These are phyloP conservation scores for Mizuhopecten yessoensis DNA, from an alignment of 1,140 invertebrate genomes.

Conservation along the genomic window DNA sequence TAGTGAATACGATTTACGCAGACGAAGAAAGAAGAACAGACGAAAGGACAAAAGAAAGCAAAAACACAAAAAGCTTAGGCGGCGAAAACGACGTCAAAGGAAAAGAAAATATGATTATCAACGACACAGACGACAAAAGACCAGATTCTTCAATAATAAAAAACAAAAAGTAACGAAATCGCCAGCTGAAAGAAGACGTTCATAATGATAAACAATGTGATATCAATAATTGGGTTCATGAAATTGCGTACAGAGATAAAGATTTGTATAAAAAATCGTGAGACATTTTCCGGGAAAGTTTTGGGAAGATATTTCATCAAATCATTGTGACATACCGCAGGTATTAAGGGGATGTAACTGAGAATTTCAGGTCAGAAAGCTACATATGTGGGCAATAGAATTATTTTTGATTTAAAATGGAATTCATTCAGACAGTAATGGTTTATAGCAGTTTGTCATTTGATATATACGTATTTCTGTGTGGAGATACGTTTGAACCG, in stretches of 20 bases:
- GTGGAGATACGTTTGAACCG: not conserved
- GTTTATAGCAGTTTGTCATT: not conserved
- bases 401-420: not conserved
- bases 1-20: conserved; percentile 58
- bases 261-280: not conserved
- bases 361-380: too few relatives aligned
- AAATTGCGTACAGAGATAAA: not conserved
- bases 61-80: conserved; percentile 49
- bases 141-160: not conserved
- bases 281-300: not conserved
- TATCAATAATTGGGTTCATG: not conserved
- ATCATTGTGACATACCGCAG: too few relatives aligned
- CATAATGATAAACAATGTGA: not conserved
- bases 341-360: too few relatives aligned
- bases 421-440: not conserved
- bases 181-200: not conserved
- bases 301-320: not conserved
- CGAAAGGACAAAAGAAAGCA: conserved; percentile 53
- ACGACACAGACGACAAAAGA: not conserved
- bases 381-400: not conserved
- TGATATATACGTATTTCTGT: too few relatives aligned
- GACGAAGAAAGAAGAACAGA: conserved; percentile 49
- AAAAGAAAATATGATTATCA: conserved; percentile 50
- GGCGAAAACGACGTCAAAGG: conserved; percentile 45
- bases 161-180: not conserved